These are phyloP conservation scores for Neelides folsomi DNA, from an alignment of 2,888 invertebrate genomes.

Conservation along the genomic window DNA sequence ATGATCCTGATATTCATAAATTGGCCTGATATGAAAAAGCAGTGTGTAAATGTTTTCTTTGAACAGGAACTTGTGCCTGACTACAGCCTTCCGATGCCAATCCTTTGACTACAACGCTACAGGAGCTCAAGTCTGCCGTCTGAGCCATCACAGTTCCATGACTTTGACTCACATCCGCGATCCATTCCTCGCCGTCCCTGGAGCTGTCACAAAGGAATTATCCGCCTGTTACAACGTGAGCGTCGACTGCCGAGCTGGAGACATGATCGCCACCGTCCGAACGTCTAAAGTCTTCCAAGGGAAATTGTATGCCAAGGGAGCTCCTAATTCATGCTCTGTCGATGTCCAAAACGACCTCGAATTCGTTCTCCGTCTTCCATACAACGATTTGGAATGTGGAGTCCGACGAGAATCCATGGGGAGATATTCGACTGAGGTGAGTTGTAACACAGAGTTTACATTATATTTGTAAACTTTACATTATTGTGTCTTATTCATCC, in stretches of 20 bases:
- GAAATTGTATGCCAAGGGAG: conserved; percentile 87
- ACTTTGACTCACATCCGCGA: conserved; percentile 80
- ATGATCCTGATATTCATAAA: no score
- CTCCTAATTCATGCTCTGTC: conserved; percentile 80
- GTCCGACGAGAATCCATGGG: conserved; percentile 78
- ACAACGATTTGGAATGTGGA: conserved; percentile 83
- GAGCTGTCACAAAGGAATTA: conserved; percentile 80
- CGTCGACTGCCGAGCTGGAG: conserved; percentile 79
- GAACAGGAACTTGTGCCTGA: conserved; percentile 62
- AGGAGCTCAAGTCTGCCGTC: conserved; percentile 80
- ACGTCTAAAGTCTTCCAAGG: conserved; percentile 86
- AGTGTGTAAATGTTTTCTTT: conserved; percentile 42
- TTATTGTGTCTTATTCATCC: no score
- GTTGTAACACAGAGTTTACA: no score
- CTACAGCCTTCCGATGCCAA: conserved; percentile 80
- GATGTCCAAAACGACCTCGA: conserved; percentile 77
- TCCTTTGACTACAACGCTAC: conserved; percentile 89
- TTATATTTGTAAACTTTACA: no score
- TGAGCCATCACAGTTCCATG: conserved; percentile 79
- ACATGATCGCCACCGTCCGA: conserved; percentile 84
- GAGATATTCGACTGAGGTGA: conserved; percentile 72
- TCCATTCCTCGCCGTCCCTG: conserved; percentile 77
- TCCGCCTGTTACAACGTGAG: conserved; percentile 89
- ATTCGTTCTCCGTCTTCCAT: conserved; percentile 82
- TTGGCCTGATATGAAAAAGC: conserved; percentile 71